Base-by-base conservation (phyloP, 1,140 invertebrate genomes). In the Glossosoma conforme region DNA sequence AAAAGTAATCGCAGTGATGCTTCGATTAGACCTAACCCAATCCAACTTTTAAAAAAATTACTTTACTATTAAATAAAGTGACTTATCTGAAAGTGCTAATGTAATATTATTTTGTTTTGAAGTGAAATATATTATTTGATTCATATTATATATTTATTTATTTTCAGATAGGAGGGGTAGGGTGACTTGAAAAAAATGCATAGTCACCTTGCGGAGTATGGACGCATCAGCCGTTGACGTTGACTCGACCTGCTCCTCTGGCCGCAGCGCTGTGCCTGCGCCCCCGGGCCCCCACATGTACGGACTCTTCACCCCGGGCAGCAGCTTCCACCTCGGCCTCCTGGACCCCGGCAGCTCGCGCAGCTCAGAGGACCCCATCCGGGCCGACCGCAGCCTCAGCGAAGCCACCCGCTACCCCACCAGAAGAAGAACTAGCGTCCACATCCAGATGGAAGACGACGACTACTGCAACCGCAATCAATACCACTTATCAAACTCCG, bases 331-430 rank as follows among this genome's bases (percentile, higher is more conserved):
- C 18, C n/a, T 5, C 14, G 32, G 15, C 21, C 17, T 28, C 14
- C 24, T 45, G 18, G 36, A 45, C 24, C 33, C 36, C 2, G 35
- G 41, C 20, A 28, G 25, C 6, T 36, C 35, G 6, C 37, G 28
- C 15, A 22, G 18, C 41, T 42, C 40, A 6, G 6, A 6, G 6
- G 40, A 43, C 32, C 32, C 41, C 19, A 18, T 51, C 17, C 40
- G 48, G 13, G 48, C 48, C 9, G 48, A 51, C 32, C 28, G 28
- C 48, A 37, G 40, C 41, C 48, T 51, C 17, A 52, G 45, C n/a
- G 41, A 52, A n/a, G 42, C 22, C 28, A 19, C 36, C 2, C 11
- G 21, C 10, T 41, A 21, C 5, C 36, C 47, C 11, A 32, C 17
- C 21, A 25, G 20, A 13, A 37, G 32, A 33, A 32, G 44, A 25